Conservation (phyloP, 2,888 invertebrate species). For the Troides aeacus region DNA sequence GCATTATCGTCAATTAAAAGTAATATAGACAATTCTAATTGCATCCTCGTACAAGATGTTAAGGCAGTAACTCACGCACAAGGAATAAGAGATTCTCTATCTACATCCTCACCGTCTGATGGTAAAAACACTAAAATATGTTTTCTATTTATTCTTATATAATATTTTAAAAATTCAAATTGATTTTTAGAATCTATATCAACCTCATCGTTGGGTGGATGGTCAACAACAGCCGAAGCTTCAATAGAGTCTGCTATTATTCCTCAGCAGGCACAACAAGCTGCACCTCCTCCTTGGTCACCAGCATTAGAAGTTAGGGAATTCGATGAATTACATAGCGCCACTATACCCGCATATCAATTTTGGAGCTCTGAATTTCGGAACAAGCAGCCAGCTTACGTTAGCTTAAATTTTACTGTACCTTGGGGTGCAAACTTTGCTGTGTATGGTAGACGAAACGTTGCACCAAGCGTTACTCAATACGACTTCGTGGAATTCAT, state of each 20-base stretch:
- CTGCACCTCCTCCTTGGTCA: conserved; percentile 88
- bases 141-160: not conserved
- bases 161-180: conserved; percentile 17
- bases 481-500: conserved; percentile 98
- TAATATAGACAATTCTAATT: conserved; percentile 92
- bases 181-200: conserved; percentile 83
- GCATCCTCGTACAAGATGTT: conserved; percentile 93
- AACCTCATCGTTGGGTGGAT: conserved; percentile 71
- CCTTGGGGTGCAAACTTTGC: conserved; percentile 97
- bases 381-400: conserved; percentile 93
- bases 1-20: conserved; percentile 95
- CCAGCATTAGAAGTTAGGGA: conserved; percentile 89
- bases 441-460: conserved; percentile 95
- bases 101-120: conserved; percentile 74
- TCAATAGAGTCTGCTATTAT: conserved; percentile 78
- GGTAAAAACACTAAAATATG: conserved; percentile 46
- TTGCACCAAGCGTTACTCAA: conserved; percentile 97
- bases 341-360: conserved; percentile 92
- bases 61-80: conserved; percentile 93
- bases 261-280: conserved; percentile 85
- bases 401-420: conserved; percentile 92
- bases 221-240: conserved; percentile 78
- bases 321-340: conserved; percentile 90
- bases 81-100: conserved; percentile 86
- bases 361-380: conserved; percentile 97